A percentile compares a stretch with the other conserved stretches of the same genome.
phyloP scores from a whole-genome alignment of 2,888 invertebrate genomes.

The Eupithecia abbreviata region DNA sequence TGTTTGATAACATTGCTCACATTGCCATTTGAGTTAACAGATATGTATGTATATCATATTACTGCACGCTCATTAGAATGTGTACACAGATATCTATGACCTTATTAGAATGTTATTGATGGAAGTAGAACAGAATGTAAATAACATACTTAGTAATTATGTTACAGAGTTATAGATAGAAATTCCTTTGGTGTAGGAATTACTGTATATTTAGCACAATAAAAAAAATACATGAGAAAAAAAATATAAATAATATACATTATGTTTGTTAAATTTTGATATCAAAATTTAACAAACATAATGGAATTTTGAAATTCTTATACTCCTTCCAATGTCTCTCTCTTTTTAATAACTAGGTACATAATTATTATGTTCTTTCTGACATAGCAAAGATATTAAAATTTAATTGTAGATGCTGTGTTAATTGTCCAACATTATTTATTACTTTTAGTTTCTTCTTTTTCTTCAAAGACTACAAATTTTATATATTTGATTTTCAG shows the following conservation, averaged over 20 bases:
- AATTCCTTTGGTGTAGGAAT: neutral
- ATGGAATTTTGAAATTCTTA: neutral
- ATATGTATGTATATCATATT: conserved; percentile 30
- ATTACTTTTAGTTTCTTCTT: neutral
- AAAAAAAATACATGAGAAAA: neutral
- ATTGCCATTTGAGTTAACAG: conserved; percentile 37
- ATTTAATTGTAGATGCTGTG: too few species aligned
- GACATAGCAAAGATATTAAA: too few species aligned
- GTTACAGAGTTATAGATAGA: neutral
- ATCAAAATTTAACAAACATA: neutral
- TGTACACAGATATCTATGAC: conserved; percentile 34
- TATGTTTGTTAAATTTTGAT: too few species aligned
- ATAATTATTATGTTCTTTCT: too few species aligned
- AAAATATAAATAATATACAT: too few species aligned
- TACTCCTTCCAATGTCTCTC: neutral
- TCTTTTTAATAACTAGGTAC: too few species aligned
- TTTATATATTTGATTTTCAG: conserved; percentile 72
- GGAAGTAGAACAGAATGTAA: conserved; percentile 8
- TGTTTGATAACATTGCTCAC: conserved; percentile 40
- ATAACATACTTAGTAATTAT: neutral
- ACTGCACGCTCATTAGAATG: conserved; percentile 23
- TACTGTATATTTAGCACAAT: neutral
- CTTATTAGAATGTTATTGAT: conserved; percentile 23
- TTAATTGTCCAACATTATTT: too few species aligned
- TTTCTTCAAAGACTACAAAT: neutral